phyloP scores from a whole-genome alignment of 2,888 invertebrate genomes.

The Drosophila nigritarsus region DNA sequence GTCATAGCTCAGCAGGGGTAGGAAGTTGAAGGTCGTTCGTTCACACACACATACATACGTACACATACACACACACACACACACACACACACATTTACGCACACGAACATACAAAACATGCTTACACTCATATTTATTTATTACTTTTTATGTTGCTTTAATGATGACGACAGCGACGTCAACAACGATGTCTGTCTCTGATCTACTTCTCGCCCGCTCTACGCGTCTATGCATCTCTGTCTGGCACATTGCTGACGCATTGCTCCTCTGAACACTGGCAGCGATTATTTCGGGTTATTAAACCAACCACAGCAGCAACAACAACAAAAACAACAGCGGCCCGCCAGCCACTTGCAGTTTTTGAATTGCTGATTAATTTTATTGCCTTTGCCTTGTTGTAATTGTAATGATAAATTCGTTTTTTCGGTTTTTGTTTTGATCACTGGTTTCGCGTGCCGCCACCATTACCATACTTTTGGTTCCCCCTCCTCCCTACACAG shows the following conservation, averaged over 20 bases:
- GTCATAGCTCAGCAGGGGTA: conserved; percentile 63
- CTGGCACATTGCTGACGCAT: conserved; percentile 41
- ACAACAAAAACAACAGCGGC: conserved; percentile 30
- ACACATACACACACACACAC: conserved; percentile 22
- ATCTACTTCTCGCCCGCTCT: conserved; percentile 69
- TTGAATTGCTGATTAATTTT: conserved; percentile 82
- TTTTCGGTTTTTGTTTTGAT: conserved; percentile 81
- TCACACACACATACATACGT: conserved; percentile 42
- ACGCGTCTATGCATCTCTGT: conserved; percentile 69
- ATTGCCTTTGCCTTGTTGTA: conserved; percentile 78
- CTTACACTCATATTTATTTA: conserved; percentile 74
- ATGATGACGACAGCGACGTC: conserved; percentile 69
- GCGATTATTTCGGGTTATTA: conserved; percentile 79
- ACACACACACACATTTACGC: conserved; percentile 25
- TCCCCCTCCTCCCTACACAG: not conserved
- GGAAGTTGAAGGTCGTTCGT: conserved; percentile 78
- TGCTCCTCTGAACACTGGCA: conserved; percentile 42
- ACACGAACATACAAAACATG: conserved; percentile 39
- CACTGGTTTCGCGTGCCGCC: conserved; percentile 66
- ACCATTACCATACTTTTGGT: conserved; percentile 21
- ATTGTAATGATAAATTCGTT: conserved; percentile 79
- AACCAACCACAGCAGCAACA: conserved; percentile 68
- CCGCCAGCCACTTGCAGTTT: conserved; percentile 77
- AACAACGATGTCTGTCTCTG: conserved; percentile 45
- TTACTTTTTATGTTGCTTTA: conserved; percentile 79